Evolutionary conservation across 2,113 vertebrate genomes (phyloP), one percentile per base, ranked within the genome.

Genomic region (Phoenicopterus ruber): DNA sequence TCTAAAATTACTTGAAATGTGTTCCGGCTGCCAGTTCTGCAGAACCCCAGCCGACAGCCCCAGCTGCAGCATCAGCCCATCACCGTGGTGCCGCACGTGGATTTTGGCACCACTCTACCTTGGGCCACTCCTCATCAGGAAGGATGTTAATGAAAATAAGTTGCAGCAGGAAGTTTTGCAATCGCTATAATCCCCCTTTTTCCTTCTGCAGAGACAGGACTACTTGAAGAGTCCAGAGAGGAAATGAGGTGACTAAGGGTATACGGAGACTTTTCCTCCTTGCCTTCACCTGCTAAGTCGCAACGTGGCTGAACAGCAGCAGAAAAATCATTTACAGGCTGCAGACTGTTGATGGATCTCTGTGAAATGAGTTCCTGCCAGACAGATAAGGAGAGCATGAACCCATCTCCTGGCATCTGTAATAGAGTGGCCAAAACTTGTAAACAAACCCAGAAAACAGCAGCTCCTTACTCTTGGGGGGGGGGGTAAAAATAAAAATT

Each of bases 1-100:
- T 90, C 91, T 96, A 92, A 96, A 97, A 97, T 89, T 84, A 90
- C 86, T 74, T 72, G 72, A 81, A 63, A 88, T 42, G 22, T 73
- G 54, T 82, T 82, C 36, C 0, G n/a, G 44, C 67, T 93, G 89
- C 52, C 91, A 55, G 70, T 59, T 78, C 82, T 94, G 83, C 58
- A 85, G 92, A 86, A 93, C 79, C 65, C 80, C 77, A 87, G 77
- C 82, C 36, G 31, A 52, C 94, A 89, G 90, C 72, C 62, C 59
- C 82, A 86, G 83, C 82, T 72, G 67, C 61, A 70, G 62, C 69
- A 82, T 21, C 76, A 72, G 77, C 36, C 82, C 65, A 16, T 52
- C 47, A 7, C 65, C 13, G 1, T 21, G 55, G 58, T 67, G 31
- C 81, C 52, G 79, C 34, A 50, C 8, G 3, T 47, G 17, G 40